Conservation (phyloP, 2,113 vertebrate species). For the Xerus inauris region DNA sequence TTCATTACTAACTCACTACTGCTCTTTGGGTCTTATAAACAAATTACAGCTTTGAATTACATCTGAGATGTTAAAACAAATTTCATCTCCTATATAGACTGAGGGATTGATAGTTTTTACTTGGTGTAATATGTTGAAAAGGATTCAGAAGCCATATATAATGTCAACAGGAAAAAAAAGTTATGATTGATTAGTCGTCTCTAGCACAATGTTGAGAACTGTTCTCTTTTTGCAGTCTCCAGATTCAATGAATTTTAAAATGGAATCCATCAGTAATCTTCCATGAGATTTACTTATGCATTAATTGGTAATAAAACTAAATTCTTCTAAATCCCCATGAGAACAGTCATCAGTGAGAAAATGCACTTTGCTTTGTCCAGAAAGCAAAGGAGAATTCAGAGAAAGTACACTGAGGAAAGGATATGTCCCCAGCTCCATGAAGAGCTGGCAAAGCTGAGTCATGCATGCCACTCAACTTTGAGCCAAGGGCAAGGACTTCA, state of each 20-base stretch:
- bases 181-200: not conserved
- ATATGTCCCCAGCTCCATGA: not conserved
- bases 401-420: not conserved
- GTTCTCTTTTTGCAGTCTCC: not conserved
- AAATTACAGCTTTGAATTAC: slow-evolving; percentile 17
- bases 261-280: not conserved
- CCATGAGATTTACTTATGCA: not conserved
- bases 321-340: not conserved
- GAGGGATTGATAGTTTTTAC: not conserved
- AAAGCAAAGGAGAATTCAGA: not conserved
- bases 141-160: not conserved
- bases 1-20: not conserved
- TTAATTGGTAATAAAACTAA: not conserved
- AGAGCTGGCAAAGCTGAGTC: not conserved
- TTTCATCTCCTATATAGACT: not conserved
- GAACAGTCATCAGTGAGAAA: not conserved
- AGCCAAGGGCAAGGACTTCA: not conserved
- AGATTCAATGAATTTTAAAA: not conserved
- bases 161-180: not conserved
- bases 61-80: not conserved
- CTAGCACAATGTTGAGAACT: not conserved
- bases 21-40: not conserved
- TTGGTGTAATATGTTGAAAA: slow-evolving; percentile 12
- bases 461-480: not conserved
- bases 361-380: not conserved